phyloP scores from a whole-genome alignment of 2,113 vertebrate genomes.

The Raja brachyura region DNA sequence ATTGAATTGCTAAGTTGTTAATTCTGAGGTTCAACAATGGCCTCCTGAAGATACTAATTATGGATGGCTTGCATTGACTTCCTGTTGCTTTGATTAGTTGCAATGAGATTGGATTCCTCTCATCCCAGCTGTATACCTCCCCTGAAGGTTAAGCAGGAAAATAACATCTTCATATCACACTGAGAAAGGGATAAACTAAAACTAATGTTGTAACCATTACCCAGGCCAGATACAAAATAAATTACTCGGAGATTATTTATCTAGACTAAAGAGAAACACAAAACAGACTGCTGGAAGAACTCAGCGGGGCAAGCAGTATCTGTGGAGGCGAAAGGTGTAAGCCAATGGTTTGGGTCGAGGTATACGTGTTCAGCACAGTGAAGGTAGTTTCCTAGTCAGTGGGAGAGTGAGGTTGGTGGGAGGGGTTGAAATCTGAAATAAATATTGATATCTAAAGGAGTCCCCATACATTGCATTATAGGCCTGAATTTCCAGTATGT shows the following conservation, averaged over 20 bases:
- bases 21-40: not conserved
- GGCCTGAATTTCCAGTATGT: not conserved
- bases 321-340: too few species aligned
- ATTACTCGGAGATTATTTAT: not conserved
- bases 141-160: constrained; percentile 45
- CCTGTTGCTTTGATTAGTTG: not conserved
- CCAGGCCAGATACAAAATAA: not conserved
- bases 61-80: constrained; percentile 32
- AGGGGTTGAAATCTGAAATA: not conserved
- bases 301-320: too few species aligned
- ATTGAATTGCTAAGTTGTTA: not conserved
- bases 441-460: not conserved
- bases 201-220: not conserved
- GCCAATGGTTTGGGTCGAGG: not conserved
- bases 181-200: constrained; percentile 44
- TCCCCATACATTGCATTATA: not conserved
- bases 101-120: constrained; percentile 41
- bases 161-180: constrained; percentile 36
- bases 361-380: not conserved
- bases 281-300: too few species aligned
- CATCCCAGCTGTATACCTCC: constrained; percentile 42
- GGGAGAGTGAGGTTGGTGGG: too few species aligned
- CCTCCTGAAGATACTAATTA: constrained; percentile 31
- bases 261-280: not conserved
- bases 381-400: not conserved